Percentiles rank a stretch among this genome's conserved stretches.
Evolutionary conservation across 2,888 invertebrate species (phyloP).

Genomic region (Drosophila demipolita): DNA sequence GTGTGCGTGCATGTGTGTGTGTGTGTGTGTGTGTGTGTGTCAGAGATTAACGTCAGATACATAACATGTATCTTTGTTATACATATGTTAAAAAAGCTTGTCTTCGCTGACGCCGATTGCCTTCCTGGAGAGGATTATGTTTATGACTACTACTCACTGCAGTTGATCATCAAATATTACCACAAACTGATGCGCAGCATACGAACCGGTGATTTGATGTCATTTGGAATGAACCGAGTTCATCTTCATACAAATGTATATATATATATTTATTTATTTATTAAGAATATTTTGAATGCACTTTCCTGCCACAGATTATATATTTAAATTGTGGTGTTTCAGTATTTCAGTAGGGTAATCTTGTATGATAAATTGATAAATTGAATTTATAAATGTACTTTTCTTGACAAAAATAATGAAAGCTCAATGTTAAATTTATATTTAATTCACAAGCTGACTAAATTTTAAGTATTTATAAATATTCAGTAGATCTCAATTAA

Average conservation of each 20-base stretch:
- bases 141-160: slow-evolving; percentile 47
- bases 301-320: slow-evolving; percentile 11
- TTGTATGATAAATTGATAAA: no score
- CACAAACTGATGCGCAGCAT: slow-evolving; percentile 21
- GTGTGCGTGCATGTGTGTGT: slow-evolving; percentile 10
- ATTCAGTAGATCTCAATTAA: not conserved
- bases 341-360: not conserved
- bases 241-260: not conserved
- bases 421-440: not conserved
- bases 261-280: not conserved
- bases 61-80: slow-evolving; percentile 11
- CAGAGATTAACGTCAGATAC: slow-evolving; percentile 71
- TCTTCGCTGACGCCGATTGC: slow-evolving; percentile 43
- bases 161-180: slow-evolving; percentile 42
- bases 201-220: slow-evolving; percentile 7
- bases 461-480: not conserved
- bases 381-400: not conserved
- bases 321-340: slow-evolving; percentile 15
- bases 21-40: slow-evolving; percentile 12
- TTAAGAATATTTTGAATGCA: not conserved
- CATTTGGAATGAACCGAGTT: slow-evolving; percentile 13
- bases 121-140: slow-evolving; percentile 63
- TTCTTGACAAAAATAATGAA: not conserved
- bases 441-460: not conserved
- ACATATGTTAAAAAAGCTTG: slow-evolving; percentile 24